Base-by-base conservation (phyloP, 30 jellyfish, hydroid and myxozoan genomes). In the Catostylus mosaicus region DNA sequence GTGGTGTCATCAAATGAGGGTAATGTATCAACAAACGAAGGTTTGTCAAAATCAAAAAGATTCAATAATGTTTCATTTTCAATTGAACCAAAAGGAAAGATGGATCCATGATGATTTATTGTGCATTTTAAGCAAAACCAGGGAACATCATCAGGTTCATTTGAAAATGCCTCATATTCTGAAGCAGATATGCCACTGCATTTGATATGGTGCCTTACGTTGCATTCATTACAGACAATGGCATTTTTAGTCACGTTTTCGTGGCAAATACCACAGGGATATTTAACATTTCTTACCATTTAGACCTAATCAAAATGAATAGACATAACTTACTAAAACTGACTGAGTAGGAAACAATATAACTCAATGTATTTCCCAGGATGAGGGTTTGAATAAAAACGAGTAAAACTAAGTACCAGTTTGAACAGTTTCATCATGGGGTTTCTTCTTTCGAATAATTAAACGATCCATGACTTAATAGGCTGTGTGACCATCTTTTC, bases 1-100 rank as follows among this genome's bases (percentile, higher is more conserved):
- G 90, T 61, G 52, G 90, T 79, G 60, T 61, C 64, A 61, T 79
- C 82, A 75, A 77, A 77, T n/a, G 89, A 59, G 16, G 80, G 80
- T 30, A 56, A 43, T 77, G 75, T 10, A 46, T 75, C 86, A 29
- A 75, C 86, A 75, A 75, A 31, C 11, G 75, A 75, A 34, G 86
- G 84, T 38, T 11, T 43, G 38, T 72, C 84, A 72, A 31, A 72
- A 72, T 19, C 54, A 70, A 73, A 72, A 72, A 77, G 80, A 62
- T 77, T 77, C 31, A 34, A 33, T 30, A 77, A 77, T 54, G 75
- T 30, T 77, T 60, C 80, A 77, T 59, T 59, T 43, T 77, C 80
- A 77, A 62, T 34, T 57, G 8, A 4, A 80, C 80, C 75, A 62
- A 77, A 77, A 79, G 90, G 90, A 64, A 79, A 79, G 30, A 63